Base-by-base conservation (phyloP, 2,888 invertebrate species). In the Alcis repandata region DNA sequence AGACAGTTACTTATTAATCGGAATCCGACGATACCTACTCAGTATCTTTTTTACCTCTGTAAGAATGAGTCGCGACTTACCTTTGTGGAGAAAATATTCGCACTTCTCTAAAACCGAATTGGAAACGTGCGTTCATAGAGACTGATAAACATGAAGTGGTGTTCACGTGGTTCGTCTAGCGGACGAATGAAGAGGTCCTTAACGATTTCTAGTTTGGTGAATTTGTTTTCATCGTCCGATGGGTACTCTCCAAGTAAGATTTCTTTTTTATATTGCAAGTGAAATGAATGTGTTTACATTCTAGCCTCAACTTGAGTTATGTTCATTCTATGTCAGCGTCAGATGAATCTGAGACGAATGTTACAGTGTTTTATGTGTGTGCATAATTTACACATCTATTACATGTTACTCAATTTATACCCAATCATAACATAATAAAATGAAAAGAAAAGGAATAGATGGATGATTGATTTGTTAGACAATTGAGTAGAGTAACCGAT, bases 231-330 rank as follows among this genome's bases (percentile, higher is more conserved):
- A 27, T 69, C 58, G 53, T 62, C 71, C 20, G 58, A 73, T 65
- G 67, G 73, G 70, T 84, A 83, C 73, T 78, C 76, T 9, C 76
- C 79, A 77, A 79, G 88, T 88, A 84, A 86, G 87, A 68, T 58
- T 72, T 1, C 19, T 72, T 63, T 20, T 52, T 67, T 58, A 65
- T 46, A 27, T 13, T 27, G 22, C 20, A 48, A 36, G 27, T 43
- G 45, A 20, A 13, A 22, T 19, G 9, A 20, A 11, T 19, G 10
- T 19, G 38, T 2, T 43, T 19, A 19, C 43, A 11, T 19, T 43
- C 13, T 17, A 1, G 20, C 10, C 41, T 41, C 15, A 2, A 6
- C 38, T 38, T n/a, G 38, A 38, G 38, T n/a, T 4, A 38, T 4
- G 13, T 13, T n/a, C 13, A n/a, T 38, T 13, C 0, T 38, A 27